Conservation (phyloP, 2,888 invertebrate species). For the Odontocolon sp. region DNA sequence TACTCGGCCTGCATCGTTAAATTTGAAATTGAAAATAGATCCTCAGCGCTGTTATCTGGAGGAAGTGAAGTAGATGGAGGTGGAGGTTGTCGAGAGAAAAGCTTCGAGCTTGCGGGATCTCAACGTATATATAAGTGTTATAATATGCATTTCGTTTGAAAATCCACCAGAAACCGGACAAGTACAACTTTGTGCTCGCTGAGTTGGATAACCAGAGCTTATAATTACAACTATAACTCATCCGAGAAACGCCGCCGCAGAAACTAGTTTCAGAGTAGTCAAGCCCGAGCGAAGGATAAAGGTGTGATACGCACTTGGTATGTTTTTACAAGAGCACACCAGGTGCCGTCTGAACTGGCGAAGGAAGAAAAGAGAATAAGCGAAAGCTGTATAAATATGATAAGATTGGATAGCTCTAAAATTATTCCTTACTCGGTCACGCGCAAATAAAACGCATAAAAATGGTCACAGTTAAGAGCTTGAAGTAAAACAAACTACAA, state of each 20-base stretch:
- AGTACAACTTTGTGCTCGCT: constrained; percentile 6
- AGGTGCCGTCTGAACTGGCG: background rate
- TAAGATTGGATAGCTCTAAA: background rate
- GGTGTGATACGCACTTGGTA: constrained; percentile 13
- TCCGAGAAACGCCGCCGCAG: background rate
- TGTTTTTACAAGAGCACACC: constrained; percentile 3
- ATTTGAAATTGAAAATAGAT: constrained; percentile 1
- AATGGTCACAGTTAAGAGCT: no score
- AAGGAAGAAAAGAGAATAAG: background rate
- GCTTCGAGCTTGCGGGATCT: background rate
- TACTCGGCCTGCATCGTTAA: background rate
- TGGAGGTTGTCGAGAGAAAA: background rate
- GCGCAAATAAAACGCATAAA: no score
- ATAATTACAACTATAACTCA: constrained; percentile 32
- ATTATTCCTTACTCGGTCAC: background rate
- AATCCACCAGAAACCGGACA: background rate
- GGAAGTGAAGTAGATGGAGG: background rate
- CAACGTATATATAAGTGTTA: background rate
- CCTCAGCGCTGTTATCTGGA: background rate
- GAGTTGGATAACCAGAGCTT: constrained; percentile 6
- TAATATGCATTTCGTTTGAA: background rate
- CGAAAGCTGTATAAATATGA: background rate
- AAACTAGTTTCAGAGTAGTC: constrained; percentile 28
- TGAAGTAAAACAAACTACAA: no score
- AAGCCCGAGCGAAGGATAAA: background rate